Conservation (phyloP, 2,113 vertebrate genomes). For the Galeopterus variegatus region DNA sequence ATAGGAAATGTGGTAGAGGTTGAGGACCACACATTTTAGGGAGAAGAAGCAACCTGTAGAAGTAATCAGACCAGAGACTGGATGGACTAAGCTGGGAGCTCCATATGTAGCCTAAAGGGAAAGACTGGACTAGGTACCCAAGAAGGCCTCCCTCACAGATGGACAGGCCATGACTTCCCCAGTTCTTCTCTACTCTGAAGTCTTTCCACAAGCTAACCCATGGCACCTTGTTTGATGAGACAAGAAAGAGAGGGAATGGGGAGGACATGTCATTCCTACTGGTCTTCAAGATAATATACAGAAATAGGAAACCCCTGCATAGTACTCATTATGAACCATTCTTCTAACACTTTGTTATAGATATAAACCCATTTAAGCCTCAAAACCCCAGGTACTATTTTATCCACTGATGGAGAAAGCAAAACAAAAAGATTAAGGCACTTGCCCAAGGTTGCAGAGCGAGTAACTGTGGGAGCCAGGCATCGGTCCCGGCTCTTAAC, state of each 20-base stretch:
- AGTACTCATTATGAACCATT: background rate
- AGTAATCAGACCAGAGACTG: background rate
- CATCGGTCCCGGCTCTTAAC: background rate
- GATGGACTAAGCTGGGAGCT: background rate
- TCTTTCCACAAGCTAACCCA: background rate
- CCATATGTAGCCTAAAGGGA: no score
- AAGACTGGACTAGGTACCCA: background rate
- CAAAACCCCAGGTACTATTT: background rate
- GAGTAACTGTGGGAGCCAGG: background rate
- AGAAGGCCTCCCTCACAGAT: background rate
- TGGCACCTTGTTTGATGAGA: background rate
- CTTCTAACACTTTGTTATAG: background rate
- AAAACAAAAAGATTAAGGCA: background rate
- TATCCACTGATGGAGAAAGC: background rate
- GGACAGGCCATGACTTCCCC: rapidly evolving
- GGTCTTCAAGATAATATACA: background rate
- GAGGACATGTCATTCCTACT: background rate
- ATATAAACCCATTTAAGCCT: background rate
- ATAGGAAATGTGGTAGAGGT: background rate
- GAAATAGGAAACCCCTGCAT: background rate
- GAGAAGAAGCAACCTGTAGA: background rate
- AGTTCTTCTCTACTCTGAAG: background rate
- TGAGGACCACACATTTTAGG: background rate
- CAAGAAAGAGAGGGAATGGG: background rate
- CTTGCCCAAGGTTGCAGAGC: background rate